These are phyloP conservation scores for Origma solitaria DNA, from an alignment of 2,113 vertebrate genomes.

Conservation along the genomic window DNA sequence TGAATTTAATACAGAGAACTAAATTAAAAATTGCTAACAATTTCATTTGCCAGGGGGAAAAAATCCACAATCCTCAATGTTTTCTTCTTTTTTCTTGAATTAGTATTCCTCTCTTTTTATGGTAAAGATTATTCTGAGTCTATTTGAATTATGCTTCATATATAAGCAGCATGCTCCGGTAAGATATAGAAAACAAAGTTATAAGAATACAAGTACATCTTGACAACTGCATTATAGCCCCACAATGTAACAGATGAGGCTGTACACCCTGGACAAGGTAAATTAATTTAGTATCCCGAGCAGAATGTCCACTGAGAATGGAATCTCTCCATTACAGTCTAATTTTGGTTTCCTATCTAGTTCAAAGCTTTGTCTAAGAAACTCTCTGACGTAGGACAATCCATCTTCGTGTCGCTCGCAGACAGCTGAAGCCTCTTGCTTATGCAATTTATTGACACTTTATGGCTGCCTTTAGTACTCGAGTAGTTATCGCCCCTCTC, in stretches of 20 bases:
- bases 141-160: slow-evolving; percentile 41
- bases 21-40: neutral
- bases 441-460: slow-evolving; percentile 77
- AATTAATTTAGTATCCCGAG: slow-evolving; percentile 73
- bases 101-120: neutral
- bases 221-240: slow-evolving; percentile 68
- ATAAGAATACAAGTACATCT: slow-evolving; percentile 58
- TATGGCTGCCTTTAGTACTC: slow-evolving; percentile 71
- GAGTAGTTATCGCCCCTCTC: slow-evolving; percentile 72
- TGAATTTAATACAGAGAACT: neutral
- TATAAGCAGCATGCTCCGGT: neutral
- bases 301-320: slow-evolving; percentile 63
- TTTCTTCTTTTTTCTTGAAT: neutral
- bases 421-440: slow-evolving; percentile 70
- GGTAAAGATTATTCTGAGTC: slow-evolving; percentile 1
- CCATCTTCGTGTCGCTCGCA: slow-evolving; percentile 72
- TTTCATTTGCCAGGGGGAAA: neutral
- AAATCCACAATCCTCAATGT: neutral
- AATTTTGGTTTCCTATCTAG: slow-evolving; percentile 73
- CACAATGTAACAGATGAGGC: slow-evolving; percentile 69
- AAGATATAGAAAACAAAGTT: slow-evolving; percentile 58
- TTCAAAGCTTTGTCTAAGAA: slow-evolving; percentile 74
- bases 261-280: slow-evolving; percentile 59
- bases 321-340: slow-evolving; percentile 73
- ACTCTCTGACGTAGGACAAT: slow-evolving; percentile 68